Conservation (phyloP, 2,113 vertebrate genomes). For the Oryzias curvinotus region DNA sequence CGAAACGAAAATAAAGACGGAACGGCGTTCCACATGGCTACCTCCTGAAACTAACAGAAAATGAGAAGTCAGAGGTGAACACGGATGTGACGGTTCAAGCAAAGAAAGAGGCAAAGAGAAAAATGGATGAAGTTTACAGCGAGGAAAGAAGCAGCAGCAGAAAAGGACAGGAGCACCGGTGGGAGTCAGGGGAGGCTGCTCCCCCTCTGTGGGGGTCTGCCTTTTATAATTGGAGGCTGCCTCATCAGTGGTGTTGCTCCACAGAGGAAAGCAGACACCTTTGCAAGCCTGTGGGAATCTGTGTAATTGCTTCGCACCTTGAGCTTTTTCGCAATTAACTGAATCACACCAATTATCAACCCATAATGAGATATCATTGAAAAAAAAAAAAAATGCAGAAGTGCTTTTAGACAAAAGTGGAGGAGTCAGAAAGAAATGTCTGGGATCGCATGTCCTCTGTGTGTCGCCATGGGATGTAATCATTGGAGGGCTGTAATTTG, state of each 20-base stretch:
- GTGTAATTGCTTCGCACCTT: conserved; percentile 72
- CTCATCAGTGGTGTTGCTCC: conserved; percentile 62
- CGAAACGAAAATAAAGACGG: no score
- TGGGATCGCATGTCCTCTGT: conserved; percentile 29
- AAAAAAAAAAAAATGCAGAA: conserved; percentile 34
- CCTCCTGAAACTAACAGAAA: no score
- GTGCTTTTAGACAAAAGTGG: conserved; percentile 60
- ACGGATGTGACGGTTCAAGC: no score
- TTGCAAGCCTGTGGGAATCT: conserved; percentile 60
- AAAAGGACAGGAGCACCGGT: conserved; percentile 11
- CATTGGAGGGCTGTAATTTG: conserved; percentile 56
- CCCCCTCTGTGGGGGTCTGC: conserved; percentile 50
- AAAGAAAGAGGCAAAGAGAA: not conserved
- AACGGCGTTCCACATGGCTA: no score
- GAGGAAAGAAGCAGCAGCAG: conserved; percentile 11
- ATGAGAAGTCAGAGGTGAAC: no score
- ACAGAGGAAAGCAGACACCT: conserved; percentile 64
- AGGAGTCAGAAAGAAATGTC: conserved; percentile 24
- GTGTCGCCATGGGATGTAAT: conserved; percentile 56
- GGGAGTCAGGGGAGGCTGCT: conserved; percentile 22
- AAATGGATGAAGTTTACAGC: conserved; percentile 18
- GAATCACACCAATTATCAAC: conserved; percentile 72
- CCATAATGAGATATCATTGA: conserved; percentile 68
- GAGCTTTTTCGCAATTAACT: conserved; percentile 71
- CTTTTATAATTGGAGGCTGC: conserved; percentile 65